Conservation (phyloP, 2,113 vertebrate genomes). For the Xiphias gladius region DNA sequence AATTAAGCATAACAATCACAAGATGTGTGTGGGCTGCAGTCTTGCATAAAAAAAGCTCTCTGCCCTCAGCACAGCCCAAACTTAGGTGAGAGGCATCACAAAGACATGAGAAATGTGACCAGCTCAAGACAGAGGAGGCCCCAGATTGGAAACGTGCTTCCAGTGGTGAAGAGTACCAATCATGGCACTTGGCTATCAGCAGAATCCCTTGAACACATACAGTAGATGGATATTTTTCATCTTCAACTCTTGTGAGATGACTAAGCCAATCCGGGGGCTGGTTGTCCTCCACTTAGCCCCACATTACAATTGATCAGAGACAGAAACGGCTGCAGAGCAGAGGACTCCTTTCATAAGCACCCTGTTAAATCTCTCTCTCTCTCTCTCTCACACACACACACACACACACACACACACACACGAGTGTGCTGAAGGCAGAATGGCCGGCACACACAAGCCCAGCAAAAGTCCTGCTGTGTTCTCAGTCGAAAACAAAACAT, state of each 20-base stretch:
- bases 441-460: slow-evolving; percentile 22
- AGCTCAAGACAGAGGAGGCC: slow-evolving; percentile 20
- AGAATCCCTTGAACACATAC: slow-evolving; percentile 51
- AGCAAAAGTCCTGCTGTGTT: slow-evolving; percentile 41
- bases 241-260: slow-evolving; percentile 48
- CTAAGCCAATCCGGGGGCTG: slow-evolving; percentile 37
- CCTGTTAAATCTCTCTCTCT: slow-evolving; percentile 63
- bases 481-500: slow-evolving; percentile 61
- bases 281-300: slow-evolving; percentile 53
- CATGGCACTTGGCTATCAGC: slow-evolving; percentile 39
- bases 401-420: slow-evolving; percentile 32
- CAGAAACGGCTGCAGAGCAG: slow-evolving; percentile 36
- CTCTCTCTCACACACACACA: slow-evolving; percentile 57
- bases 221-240: slow-evolving; percentile 63
- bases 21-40: slow-evolving; percentile 36
- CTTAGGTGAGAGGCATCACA: slow-evolving; percentile 27
- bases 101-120: slow-evolving; percentile 41
- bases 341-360: slow-evolving; percentile 55
- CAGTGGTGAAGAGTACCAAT: slow-evolving; percentile 39
- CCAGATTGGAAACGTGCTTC: slow-evolving; percentile 29
- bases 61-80: slow-evolving; percentile 42
- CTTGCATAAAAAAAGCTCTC: slow-evolving; percentile 16
- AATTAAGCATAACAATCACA: slow-evolving; percentile 51
- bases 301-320: slow-evolving; percentile 64
- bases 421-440: slow-evolving; percentile 37